These are phyloP conservation scores for Saccopteryx leptura DNA, from an alignment of 2,113 vertebrate species.

Conservation along the genomic window DNA sequence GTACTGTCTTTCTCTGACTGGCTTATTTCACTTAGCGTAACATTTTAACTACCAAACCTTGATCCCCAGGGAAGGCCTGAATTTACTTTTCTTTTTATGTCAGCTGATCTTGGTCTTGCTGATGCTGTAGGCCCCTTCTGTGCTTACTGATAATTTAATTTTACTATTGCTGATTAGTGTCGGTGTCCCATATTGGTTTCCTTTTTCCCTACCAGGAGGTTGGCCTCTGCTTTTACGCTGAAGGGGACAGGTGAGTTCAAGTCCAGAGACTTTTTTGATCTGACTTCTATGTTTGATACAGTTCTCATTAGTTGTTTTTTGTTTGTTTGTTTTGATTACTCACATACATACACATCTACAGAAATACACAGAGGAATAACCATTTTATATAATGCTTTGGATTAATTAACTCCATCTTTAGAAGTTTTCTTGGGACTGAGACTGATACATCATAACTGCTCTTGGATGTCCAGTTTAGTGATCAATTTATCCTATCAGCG, in stretches of 20 bases:
- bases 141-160: conserved; percentile 11
- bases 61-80: not conserved
- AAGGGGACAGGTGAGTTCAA: not conserved
- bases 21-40: too few species aligned
- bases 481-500: not conserved
- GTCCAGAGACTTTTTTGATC: not conserved
- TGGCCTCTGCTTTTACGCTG: not conserved
- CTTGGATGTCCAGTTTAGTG: not conserved
- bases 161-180: not conserved
- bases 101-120: conserved; percentile 15
- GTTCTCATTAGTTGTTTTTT: not conserved
- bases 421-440: not conserved
- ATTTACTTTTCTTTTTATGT: not conserved
- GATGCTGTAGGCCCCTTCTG: not conserved
- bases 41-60: not conserved
- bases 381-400: not conserved
- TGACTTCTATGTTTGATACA: not conserved
- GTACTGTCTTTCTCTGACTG: too few species aligned
- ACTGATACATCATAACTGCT: not conserved
- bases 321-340: not conserved
- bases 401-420: conserved; percentile 22
- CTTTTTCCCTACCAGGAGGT: not conserved
- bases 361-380: not conserved
- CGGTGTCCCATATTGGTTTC: not conserved
- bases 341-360: not conserved